Base-by-base conservation (phyloP, 2,888 invertebrate genomes). In the Lymantria monacha region DNA sequence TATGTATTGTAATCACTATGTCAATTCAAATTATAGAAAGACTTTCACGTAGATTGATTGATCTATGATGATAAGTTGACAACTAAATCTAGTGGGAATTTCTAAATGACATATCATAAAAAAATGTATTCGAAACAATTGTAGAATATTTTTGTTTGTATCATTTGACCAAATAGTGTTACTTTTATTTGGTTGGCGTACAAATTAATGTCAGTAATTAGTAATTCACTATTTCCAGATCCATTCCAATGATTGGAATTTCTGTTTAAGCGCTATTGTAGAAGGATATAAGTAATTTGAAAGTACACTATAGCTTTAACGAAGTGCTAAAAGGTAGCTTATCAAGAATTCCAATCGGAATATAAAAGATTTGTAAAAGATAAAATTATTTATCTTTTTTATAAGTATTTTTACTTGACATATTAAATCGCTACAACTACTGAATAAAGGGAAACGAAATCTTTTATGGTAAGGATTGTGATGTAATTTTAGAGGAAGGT, bases 401-500 rank as follows among this genome's bases (percentile, higher is more conserved):
- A 50, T 51, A 65, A 52, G 56, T 53, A 55, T 66, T 60, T 65
- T 55, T 65, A 58, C 47, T 49, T 49, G 56, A 56, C 49, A 49
- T 53, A 57, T 55, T 52, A 53, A 64, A 60, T 45, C 49, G 51
- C 44, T 52, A 59, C 49, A 54, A 53, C 30, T 53, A 52, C 37
- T 50, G 50, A 53, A 51, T 55, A 53, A 51, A 48, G 9, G 8
- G 30, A 42, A 30, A 31, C 42, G 13, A 57, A 63, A 60, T 65
- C 58, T 58, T 58, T 60, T 59, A 57, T 59, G 49, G 49, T 61
- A 61, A 59, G 53, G 55, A 63, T 55, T 61, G 66, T 67, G 68
- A 68, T 62, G 56, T 60, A 58, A 58, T 57, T 53, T 55, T 59
- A 59, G 53, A 53, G 56, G 54, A 53, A 46, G 44, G 46, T 44